Evolutionary conservation across 2,888 invertebrate species (phyloP), one percentile per base, ranked within the genome.

Genomic region (Ectemnius continuus): DNA sequence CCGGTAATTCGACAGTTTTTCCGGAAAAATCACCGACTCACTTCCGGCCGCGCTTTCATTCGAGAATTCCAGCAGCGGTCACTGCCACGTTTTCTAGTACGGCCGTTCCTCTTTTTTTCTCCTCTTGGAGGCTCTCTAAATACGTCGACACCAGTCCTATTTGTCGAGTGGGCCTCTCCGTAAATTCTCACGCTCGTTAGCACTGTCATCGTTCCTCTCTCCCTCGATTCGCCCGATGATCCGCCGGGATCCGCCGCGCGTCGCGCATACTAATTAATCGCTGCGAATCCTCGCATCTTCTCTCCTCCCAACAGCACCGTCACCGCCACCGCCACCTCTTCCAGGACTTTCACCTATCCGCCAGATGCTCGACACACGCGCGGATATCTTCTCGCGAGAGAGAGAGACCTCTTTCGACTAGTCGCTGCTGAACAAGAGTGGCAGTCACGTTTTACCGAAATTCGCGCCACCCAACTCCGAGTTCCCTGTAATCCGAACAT

Each of bases 1-100:
- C 68, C 76, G 76, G 71, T 14, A 45, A 64, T 69, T 64, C 57
- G 66, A 48, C 36, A 56, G 47, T 69, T 72, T 69, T 64, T 26
- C 58, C 23, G 23, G 52, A 61, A 76, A 70, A 77, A 62, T 70
- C 61, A 71, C 68, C 72, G 66, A 72, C 69, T 77, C 77, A 77
- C 75, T 77, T 77, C 77, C 77, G 77, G 66, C 8, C 52, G 61
- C 16, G 20, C 52, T 75, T 68, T 75, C 70, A 66, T 71, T 28
- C 67, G 65, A 69, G 76, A 48, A 26, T 71, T 76, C 76, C 68
- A 71, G 71, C 65, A 68, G 68, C 68, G 75, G 71, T 23, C 23
- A 23, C 2, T 23, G 23, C 23, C 76, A 76, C 66, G 70, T 71
- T 60, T 71, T 69, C 65, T 71, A 52, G 14, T 52, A 52, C 52